Base-by-base conservation (phyloP, 2,113 vertebrate genomes). In the Chaetops frenatus region DNA sequence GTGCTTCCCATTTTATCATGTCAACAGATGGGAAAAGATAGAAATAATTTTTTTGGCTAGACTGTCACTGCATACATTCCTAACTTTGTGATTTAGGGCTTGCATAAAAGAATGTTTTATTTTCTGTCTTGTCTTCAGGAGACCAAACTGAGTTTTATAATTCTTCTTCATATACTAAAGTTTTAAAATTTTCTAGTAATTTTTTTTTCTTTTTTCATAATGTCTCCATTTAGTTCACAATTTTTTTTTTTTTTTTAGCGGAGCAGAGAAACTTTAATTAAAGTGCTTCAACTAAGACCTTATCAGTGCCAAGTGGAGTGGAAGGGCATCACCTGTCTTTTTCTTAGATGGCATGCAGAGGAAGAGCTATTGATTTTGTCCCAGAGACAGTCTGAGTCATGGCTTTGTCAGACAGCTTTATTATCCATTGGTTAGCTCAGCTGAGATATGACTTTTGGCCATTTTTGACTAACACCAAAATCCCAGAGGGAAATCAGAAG, bases 401-500 rank as follows among this genome's bases (percentile, higher is more conserved):
- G 83, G 54, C 54, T 91, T 66, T 91, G 42, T 83, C 83, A 86
- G 93, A 83, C 60, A 81, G 51, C 45, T 91, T 95, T 96, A 77
- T 86, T 88, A 81, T 45, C 50, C 71, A 69, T 51, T 53, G 42
- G 67, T 83, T 92, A 90, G 36, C 76, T 86, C 50, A 47, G 58
- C 71, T 83, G 64, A 91, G 76, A 54, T 35, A 82, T 0, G 15
- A 23, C 53, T 95, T 95, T 88, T 83, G 80, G 64, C 86, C 54
- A 50, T 8, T 73, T 65, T 57, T 5, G 1, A 48, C n/a, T 86
- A 83, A 61, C 38, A 58, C 25, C 12, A 50, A 42, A 64, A 38
- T 81, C 83, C 60, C 54, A 45, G 42, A 58, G 72, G 83, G 50
- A 70, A 44, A 65, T 88, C 11, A n/a, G 74, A 95, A 86, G 45